These are phyloP conservation scores for Leptodactylus fuscus DNA, from an alignment of 2,113 vertebrate genomes.

Conservation along the genomic window DNA sequence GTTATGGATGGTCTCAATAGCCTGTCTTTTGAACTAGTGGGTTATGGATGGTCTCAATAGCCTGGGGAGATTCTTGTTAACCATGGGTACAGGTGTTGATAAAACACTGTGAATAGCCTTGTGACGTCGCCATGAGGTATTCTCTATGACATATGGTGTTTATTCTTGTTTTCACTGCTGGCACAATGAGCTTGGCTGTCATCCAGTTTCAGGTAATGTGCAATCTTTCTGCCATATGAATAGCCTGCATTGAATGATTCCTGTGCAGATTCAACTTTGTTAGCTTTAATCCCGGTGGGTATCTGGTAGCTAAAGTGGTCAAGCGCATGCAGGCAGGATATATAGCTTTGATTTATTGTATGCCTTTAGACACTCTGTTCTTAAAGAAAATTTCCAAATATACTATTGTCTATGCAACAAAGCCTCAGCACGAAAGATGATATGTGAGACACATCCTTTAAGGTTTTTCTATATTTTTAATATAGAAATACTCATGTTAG, in stretches of 20 bases:
- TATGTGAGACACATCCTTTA: background rate
- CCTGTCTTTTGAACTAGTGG: too few relatives aligned
- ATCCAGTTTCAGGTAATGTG: constrained; percentile 10
- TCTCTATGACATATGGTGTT: constrained; percentile 28
- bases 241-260: background rate
- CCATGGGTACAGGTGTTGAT: background rate
- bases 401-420: background rate
- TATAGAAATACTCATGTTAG: too few relatives aligned
- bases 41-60: background rate
- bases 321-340: background rate
- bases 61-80: background rate
- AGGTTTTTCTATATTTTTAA: too few relatives aligned
- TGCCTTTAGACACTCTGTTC: too few relatives aligned
- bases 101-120: constrained; percentile 1
- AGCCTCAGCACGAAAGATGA: background rate
- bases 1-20: background rate
- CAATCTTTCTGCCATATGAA: constrained; percentile 13
- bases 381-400: too few relatives aligned
- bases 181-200: background rate
- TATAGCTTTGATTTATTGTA: background rate
- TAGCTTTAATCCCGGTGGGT: background rate
- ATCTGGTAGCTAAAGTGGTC: too few relatives aligned
- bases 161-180: constrained; percentile 32
- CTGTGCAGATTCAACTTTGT: background rate
- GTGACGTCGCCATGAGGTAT: constrained; percentile 14